Percentiles rank a stretch among this genome's conserved stretches.
phyloP scores from a whole-genome alignment of 2,888 invertebrate genomes.

The Ramazzottius varieornatus region DNA sequence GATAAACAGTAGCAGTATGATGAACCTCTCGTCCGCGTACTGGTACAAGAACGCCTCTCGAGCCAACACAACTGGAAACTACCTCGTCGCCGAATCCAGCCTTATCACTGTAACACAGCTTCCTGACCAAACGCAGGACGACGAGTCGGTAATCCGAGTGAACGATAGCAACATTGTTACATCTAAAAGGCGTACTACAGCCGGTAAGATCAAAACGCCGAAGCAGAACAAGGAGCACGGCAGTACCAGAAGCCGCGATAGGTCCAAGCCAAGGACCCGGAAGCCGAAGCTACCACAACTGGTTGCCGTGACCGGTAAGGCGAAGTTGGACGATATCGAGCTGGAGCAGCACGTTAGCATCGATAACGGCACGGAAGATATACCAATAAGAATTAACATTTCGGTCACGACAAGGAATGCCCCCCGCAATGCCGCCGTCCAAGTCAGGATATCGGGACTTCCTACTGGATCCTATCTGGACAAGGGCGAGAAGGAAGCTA shows the following conservation, averaged over 20 bases:
- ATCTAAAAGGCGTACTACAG: too few species aligned
- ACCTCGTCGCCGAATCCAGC: not conserved
- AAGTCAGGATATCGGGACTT: not conserved
- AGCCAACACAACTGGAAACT: not conserved
- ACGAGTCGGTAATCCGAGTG: not conserved
- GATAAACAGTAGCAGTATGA: too few species aligned
- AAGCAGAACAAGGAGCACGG: not conserved
- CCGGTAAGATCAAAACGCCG: not conserved
- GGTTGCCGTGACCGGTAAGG: not conserved
- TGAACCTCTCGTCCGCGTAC: not conserved
- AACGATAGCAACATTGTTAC: too few species aligned
- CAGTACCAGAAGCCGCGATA: not conserved
- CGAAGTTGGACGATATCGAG: not conserved
- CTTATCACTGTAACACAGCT: not conserved
- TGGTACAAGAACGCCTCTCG: not conserved
- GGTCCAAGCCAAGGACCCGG: not conserved
- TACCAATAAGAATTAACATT: not conserved
- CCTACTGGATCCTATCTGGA: not conserved
- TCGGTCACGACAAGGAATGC: not conserved
- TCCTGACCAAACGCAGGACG: not conserved
- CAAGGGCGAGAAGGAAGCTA: not conserved
- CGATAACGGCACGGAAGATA: not conserved
- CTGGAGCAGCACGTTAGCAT: not conserved
- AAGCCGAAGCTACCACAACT: conserved; percentile 1
- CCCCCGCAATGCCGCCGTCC: not conserved